Evolutionary conservation across 2,797 vertebrate species (phyloP), one percentile per base, ranked within the genome.

Genomic region (Nyctalus aviator): DNA sequence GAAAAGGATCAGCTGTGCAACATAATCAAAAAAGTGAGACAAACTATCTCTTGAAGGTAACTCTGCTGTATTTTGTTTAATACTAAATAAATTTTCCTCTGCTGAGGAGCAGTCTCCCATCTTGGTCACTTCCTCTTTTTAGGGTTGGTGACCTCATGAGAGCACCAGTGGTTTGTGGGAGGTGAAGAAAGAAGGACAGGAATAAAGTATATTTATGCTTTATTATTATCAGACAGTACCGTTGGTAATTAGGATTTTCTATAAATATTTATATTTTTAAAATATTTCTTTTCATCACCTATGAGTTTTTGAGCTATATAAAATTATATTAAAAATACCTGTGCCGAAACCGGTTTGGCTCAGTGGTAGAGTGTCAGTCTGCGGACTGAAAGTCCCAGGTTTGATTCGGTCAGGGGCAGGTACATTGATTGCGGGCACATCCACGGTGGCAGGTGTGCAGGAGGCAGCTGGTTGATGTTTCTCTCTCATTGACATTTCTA

Each of bases 61-160:
- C 12, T 66, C 50, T 46, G 14, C 48, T 91, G 37, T 46, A 79
- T 92, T 76, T 53, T 66, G 44, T 64, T 94, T 94, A 85, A 95
- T 72, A 32, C 21, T 46, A 3, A 93, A 72, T 12, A 79, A 3
- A 23, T 20, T 77, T 72, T 66, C 95, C 83, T 68, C 44, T 88
- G 6, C 15, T 23, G 20, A 85, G 53, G 12, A 90, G 14, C n/a
- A 2, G 53, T 37, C 41, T 48, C 32, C 9, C 23, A 82, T 55
- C 27, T n/a, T 21, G 6, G 50, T 75, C 17, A 89, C 41, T 84
- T 81, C 35, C 44, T 79, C 9, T 48, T 53, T 95, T 37, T 90
- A 75, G 14, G 25, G 1, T 18, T 59, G 44, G 4, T 73, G 20
- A 81, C 15, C 35, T 15, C 55, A 48, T 62, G 13, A 92, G 12